These are phyloP conservation scores for Acestrorhynchus altus DNA, from an alignment of 2,797 vertebrate genomes.

Conservation along the genomic window DNA sequence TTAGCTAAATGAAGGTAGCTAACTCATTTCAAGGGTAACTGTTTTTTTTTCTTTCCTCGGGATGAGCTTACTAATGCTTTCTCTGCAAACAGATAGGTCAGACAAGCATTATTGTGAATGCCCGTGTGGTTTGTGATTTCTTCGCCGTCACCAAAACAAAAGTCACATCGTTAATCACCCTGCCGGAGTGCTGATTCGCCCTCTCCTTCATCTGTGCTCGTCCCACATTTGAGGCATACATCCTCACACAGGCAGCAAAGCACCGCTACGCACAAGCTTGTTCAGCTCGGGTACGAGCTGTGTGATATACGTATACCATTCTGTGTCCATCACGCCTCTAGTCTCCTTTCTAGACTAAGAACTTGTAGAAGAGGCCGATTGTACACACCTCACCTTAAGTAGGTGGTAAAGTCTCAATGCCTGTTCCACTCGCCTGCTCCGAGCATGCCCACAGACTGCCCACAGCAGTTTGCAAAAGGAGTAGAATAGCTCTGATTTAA, in stretches of 20 bases:
- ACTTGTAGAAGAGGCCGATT: no score
- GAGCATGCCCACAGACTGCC: background rate
- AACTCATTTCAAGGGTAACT: constrained; percentile 75
- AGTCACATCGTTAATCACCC: constrained; percentile 81
- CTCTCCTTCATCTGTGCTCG: constrained; percentile 72
- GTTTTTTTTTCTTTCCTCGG: constrained; percentile 69
- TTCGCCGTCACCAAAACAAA: constrained; percentile 81
- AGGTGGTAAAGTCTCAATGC: background rate
- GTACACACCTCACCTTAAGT: background rate
- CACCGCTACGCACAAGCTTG: background rate
- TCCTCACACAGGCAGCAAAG: constrained; percentile 40
- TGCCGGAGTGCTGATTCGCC: constrained; percentile 76
- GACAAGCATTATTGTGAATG: constrained; percentile 79
- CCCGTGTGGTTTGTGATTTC: constrained; percentile 74
- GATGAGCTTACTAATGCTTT: constrained; percentile 78
- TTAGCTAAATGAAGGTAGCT: constrained; percentile 57
- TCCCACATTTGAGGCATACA: constrained; percentile 63
- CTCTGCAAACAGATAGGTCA: constrained; percentile 78
- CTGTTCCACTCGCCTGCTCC: background rate
- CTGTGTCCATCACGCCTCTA: background rate
- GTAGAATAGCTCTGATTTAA: background rate
- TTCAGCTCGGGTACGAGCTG: background rate
- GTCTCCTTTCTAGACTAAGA: background rate
- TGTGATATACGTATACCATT: background rate
- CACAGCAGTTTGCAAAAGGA: constrained; percentile 9